A percentile compares a stretch with the other conserved stretches of the same genome.
phyloP scores from a whole-genome alignment of 64 coral and sea anemone genomes.

The Pocillopora verrucosa region DNA sequence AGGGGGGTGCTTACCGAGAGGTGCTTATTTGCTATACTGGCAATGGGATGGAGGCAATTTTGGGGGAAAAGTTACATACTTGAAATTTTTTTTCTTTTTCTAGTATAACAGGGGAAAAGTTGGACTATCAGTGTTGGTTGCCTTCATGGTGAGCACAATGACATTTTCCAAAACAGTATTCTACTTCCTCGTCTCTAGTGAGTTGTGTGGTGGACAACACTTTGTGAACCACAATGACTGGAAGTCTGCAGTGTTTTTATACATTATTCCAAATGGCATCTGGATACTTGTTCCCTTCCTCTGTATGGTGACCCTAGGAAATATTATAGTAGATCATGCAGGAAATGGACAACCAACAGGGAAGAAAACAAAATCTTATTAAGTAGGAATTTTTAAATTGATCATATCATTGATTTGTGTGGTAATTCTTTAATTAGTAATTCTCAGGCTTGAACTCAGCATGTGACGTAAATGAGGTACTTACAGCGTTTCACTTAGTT shows the following conservation, averaged over 20 bases:
- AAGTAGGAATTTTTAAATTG: not conserved
- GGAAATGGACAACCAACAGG: not conserved
- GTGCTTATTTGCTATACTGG: not conserved
- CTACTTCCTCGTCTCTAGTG: conserved; percentile 40
- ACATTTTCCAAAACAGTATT: conserved; percentile 63
- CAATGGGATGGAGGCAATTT: not conserved
- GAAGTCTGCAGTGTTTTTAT: conserved; percentile 23
- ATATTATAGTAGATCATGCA: not conserved
- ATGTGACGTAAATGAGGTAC: not conserved
- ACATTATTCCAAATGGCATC: conserved; percentile 52
- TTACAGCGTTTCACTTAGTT: not conserved
- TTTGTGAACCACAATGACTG: conserved; percentile 13
- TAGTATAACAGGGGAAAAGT: conserved; percentile 8
- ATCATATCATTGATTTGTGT: not conserved
- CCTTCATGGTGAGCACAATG: conserved; percentile 69
- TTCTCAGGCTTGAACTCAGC: no score
- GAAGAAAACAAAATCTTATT: not conserved
- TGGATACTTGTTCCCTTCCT: conserved; percentile 56
- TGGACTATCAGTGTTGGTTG: not conserved
- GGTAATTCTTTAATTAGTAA: not conserved
- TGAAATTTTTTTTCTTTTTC: not conserved
- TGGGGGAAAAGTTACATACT: not conserved
- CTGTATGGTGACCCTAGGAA: conserved; percentile 47
- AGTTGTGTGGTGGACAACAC: conserved; percentile 40
- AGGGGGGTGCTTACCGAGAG: not conserved